phyloP scores from a whole-genome alignment of 2,797 vertebrate genomes.

The Pseudochaenichthys georgianus region DNA sequence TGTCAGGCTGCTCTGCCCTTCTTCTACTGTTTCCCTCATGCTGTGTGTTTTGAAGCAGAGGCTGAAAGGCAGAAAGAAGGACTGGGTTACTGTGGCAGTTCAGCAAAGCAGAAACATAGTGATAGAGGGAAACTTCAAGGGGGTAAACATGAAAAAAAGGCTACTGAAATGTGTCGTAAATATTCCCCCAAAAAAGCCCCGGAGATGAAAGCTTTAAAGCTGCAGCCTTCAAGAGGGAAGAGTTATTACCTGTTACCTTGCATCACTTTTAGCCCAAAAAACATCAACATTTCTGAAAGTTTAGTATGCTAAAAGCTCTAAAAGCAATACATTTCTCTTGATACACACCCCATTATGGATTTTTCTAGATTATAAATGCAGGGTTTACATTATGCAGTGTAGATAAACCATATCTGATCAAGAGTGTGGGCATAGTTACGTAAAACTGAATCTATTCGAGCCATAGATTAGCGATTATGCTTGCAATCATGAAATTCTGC shows the following conservation, averaged over 20 bases:
- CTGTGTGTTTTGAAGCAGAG: constrained; percentile 39
- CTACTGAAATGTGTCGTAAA: neutral
- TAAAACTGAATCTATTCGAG: neutral
- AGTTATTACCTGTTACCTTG: constrained; percentile 9
- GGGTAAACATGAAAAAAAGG: constrained; percentile 16
- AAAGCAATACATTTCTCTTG: constrained; percentile 1
- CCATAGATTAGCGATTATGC: neutral
- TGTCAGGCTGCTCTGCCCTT: constrained; percentile 30
- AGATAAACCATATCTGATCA: constrained; percentile 7
- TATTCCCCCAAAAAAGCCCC: neutral
- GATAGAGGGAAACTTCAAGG: constrained; percentile 9
- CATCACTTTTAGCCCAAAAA: constrained; percentile 1
- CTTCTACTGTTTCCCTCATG: constrained; percentile 35
- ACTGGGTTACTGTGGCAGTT: constrained; percentile 14
- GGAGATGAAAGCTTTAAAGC: constrained; percentile 9
- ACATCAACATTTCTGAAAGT: neutral
- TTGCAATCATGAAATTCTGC: neutral
- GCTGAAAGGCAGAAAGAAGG: constrained; percentile 33
- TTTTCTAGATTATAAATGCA: neutral
- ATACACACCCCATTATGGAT: neutral
- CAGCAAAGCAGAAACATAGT: constrained; percentile 23
- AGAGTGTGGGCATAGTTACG: neutral
- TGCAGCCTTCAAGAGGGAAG: constrained; percentile 5
- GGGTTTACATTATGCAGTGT: neutral
- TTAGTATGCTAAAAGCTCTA: neutral